Evolutionary conservation across 2,888 invertebrate genomes (phyloP).

Genomic region (Terebella lapidaria): DNA sequence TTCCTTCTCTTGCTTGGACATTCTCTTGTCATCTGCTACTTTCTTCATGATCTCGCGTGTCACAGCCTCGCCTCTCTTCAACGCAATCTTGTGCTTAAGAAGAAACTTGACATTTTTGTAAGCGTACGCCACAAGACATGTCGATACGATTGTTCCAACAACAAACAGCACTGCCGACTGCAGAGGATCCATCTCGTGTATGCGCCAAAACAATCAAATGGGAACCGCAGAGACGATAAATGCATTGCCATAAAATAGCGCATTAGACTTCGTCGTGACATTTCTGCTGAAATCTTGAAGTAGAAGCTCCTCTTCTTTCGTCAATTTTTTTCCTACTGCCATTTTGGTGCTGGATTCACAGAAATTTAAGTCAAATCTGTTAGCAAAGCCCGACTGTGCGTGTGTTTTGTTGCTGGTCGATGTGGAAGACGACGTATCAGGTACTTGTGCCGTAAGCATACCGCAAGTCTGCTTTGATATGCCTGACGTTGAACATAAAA

Average conservation of each 20-base stretch:
- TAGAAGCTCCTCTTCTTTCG: conserved; percentile 95
- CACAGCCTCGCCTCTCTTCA: conserved; percentile 54
- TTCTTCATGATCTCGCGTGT: conserved; percentile 55
- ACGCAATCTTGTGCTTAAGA: conserved; percentile 74
- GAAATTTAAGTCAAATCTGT: no score
- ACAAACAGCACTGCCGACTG: conserved; percentile 81
- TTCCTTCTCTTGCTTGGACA: conserved; percentile 98
- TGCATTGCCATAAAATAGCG: conserved; percentile 97
- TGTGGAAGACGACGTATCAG: no score
- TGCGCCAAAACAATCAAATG: conserved; percentile 98
- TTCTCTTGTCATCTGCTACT: conserved; percentile 55
- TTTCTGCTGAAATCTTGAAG: conserved; percentile 95
- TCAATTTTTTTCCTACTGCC: conserved; percentile 62
- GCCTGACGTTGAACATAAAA: no score
- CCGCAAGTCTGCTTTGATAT: no score
- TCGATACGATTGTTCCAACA: conserved; percentile 78
- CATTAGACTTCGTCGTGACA: conserved; percentile 95
- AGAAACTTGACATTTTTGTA: conserved; percentile 98
- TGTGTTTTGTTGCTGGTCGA: no score
- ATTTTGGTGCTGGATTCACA: no score
- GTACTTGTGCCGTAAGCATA: no score
- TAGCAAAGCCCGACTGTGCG: no score
- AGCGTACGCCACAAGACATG: conserved; percentile 89
- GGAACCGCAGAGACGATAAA: conserved; percentile 96
- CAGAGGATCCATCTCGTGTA: conserved; percentile 89